Conservation (phyloP, 1,140 invertebrate genomes). For the Pseudomyrmex sp. region DNA sequence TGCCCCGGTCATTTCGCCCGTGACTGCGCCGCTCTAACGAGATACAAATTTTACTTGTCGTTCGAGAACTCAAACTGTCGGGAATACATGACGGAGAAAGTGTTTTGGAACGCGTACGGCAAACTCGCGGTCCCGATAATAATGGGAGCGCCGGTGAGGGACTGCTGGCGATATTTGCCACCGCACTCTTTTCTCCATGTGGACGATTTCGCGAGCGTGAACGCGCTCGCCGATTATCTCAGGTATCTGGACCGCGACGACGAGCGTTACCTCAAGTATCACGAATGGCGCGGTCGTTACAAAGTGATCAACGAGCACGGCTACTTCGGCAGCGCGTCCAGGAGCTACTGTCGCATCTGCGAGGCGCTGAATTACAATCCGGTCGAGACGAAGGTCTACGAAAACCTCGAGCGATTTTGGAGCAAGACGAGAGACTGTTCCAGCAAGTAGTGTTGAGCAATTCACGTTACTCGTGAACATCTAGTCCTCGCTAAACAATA, state of each 20-base stretch:
- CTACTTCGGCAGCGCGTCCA: conserved; percentile 88
- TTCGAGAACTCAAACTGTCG: conserved; percentile 91
- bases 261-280: conserved; percentile 87
- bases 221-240: conserved; percentile 88
- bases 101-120: conserved; percentile 88
- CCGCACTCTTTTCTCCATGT: conserved; percentile 90
- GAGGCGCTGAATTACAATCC: conserved; percentile 90
- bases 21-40: conserved; percentile 86
- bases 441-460: background rate
- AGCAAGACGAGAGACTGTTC: conserved; percentile 82
- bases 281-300: conserved; percentile 89
- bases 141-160: conserved; percentile 86
- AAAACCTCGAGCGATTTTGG: conserved; percentile 84
- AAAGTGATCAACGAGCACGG: conserved; percentile 90
- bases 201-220: conserved; percentile 88
- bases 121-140: conserved; percentile 90
- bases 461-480: background rate
- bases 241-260: conserved; percentile 86
- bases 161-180: conserved; percentile 87
- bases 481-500: conserved; percentile 17
- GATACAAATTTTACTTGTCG: conserved; percentile 91
- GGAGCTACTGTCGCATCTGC: conserved; percentile 93
- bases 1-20: conserved; percentile 87
- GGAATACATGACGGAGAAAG: conserved; percentile 91
- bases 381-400: conserved; percentile 84